Conservation (phyloP, 2,888 invertebrate species). For the Synergus itoensis region DNA sequence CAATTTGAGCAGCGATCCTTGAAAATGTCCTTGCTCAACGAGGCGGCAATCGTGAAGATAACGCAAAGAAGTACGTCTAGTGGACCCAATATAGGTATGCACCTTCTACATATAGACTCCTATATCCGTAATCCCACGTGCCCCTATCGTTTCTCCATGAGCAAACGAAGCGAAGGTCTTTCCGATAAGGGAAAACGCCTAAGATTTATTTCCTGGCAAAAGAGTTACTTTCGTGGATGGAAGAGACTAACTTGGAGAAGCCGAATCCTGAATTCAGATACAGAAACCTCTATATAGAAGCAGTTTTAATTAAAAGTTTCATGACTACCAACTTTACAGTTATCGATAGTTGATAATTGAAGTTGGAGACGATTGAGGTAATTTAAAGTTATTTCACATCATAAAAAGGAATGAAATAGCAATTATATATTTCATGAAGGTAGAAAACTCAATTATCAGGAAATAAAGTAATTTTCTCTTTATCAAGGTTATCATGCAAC, state of each 20-base stretch:
- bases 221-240: slow-evolving; percentile 31
- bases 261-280: not conserved
- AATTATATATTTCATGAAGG: slow-evolving; percentile 5
- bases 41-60: slow-evolving; percentile 46
- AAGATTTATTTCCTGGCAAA: slow-evolving; percentile 27
- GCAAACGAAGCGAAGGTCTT: slow-evolving; percentile 36
- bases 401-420: not conserved
- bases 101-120: slow-evolving; percentile 4
- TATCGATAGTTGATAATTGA: slow-evolving; percentile 7
- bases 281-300: not conserved
- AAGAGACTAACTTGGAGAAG: slow-evolving; percentile 4
- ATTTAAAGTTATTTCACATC: slow-evolving; percentile 38
- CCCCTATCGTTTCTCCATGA: slow-evolving; percentile 34
- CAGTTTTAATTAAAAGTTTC: not conserved
- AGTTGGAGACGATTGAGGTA: slow-evolving; percentile 52
- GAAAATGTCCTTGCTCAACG: slow-evolving; percentile 53
- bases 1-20: slow-evolving; percentile 48
- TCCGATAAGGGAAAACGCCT: slow-evolving; percentile 26
- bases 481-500: not conserved
- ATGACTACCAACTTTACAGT: slow-evolving; percentile 1
- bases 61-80: slow-evolving; percentile 21
- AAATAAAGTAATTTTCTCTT: not conserved
- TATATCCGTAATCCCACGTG: slow-evolving; percentile 36
- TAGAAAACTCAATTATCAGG: slow-evolving; percentile 43
- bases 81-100: slow-evolving; percentile 20